A percentile compares a stretch with the other conserved stretches of the same genome.
These are phyloP conservation scores for Bedellia somnulentella DNA, from an alignment of 2,888 invertebrate species.

Conservation along the genomic window DNA sequence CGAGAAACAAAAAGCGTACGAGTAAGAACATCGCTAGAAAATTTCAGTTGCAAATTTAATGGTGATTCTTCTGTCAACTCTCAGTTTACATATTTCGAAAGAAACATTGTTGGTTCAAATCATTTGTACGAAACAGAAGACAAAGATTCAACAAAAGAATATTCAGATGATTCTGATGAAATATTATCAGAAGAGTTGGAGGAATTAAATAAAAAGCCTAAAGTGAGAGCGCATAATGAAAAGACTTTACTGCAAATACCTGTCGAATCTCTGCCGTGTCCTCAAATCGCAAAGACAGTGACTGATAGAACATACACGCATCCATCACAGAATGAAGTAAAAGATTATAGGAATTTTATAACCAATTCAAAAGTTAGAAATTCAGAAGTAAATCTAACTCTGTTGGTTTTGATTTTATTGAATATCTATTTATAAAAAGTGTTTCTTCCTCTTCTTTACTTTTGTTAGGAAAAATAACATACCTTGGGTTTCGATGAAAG, in stretches of 20 bases:
- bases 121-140: slow-evolving; percentile 34
- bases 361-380: slow-evolving; percentile 20
- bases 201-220: slow-evolving; percentile 34
- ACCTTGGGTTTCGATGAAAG: no score
- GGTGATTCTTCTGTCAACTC: slow-evolving; percentile 34
- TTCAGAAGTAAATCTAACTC: slow-evolving; percentile 14
- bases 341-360: slow-evolving; percentile 50
- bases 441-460: no score
- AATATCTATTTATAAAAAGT: no score
- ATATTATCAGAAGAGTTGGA: slow-evolving; percentile 15
- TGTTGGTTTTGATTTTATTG: no score
- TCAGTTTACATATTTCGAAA: slow-evolving; percentile 44
- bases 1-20: slow-evolving; percentile 75
- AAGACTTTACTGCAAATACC: slow-evolving; percentile 56
- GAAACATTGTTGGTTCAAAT: slow-evolving; percentile 33
- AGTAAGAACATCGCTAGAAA: slow-evolving; percentile 71
- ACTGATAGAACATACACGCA: slow-evolving; percentile 59
- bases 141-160: slow-evolving; percentile 35
- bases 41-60: slow-evolving; percentile 72
- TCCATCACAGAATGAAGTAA: slow-evolving; percentile 61
- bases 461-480: no score
- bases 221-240: slow-evolving; percentile 38
- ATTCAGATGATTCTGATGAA: slow-evolving; percentile 40
- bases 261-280: slow-evolving; percentile 61
- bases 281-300: slow-evolving; percentile 63